Evolutionary conservation across 2,113 vertebrate species (phyloP), one percentile per base, ranked within the genome.

Genomic region (Pionites leucogaster): DNA sequence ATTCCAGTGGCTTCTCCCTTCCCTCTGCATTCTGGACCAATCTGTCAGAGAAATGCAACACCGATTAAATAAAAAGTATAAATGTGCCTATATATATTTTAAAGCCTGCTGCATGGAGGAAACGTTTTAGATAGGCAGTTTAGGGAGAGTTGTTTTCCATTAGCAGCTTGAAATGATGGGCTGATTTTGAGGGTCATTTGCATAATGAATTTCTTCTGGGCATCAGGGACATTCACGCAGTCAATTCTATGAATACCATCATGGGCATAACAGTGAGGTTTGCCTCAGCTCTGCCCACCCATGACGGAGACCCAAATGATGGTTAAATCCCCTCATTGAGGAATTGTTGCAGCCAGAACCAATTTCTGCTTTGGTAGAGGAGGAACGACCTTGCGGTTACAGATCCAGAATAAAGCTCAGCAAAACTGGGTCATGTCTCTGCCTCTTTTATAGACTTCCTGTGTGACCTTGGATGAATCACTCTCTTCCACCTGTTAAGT

Each of bases 1-100:
- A 97, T 97, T 97, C 97, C 95, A 94, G 91, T 96, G 96, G 95
- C 96, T 97, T 97, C 96, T 97, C 92, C 87, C 86, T 93, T 97
- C 91, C 95, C 95, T 97, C 91, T 93, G 89, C 87, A 79, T 95
- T 96, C 92, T 91, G 55, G 83, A 69, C 82, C 92, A 96, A 92
- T 95, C 93, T 94, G 79, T 92, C 94, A 88, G 70, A 95, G 96
- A 96, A 88, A 90, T 87, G 95, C 77, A 92, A 44, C 82, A 93
- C 60, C 5, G 2, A 96, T 92, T 95, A 93, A 77, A 93, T 68
- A 88, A 93, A 77, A 85, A 76, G 82, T 49, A 77, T 74, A 67
- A 82, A 89, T 75, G 82, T 60, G 19, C n/a, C 47, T 69, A 62
- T 86, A 71, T 65, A 60, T 71, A 83, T 96, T 93, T 94, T 96